Percentiles rank a stretch among this genome's conserved stretches.
These are phyloP conservation scores for Aphidius gifuensis DNA, from an alignment of 1,140 invertebrate species.

Conservation along the genomic window DNA sequence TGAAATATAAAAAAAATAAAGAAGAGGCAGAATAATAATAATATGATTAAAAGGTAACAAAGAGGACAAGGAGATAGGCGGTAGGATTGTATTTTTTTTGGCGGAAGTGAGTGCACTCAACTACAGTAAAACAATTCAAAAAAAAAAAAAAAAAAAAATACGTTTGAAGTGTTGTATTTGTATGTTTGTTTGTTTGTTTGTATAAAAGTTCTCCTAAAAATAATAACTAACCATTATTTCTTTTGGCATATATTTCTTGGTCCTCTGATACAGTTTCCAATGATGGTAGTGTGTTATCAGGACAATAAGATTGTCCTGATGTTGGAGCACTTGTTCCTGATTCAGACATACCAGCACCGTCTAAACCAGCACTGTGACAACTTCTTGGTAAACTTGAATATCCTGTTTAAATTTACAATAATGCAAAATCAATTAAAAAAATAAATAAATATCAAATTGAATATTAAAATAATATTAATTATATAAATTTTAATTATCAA, in stretches of 20 bases:
- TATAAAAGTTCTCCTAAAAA: neutral
- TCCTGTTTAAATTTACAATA: constrained; percentile 53
- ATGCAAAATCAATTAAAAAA: constrained; percentile 10
- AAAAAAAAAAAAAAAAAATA: constrained; percentile 15
- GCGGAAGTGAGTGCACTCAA: constrained; percentile 4
- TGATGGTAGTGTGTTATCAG: constrained; percentile 56
- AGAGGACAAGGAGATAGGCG: no score
- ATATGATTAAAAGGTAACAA: neutral
- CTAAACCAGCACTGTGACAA: constrained; percentile 61
- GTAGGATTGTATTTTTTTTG: neutral
- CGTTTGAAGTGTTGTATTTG: neutral
- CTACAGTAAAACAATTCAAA: neutral
- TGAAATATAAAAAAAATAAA: neutral
- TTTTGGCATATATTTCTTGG: constrained; percentile 54
- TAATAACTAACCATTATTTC: constrained; percentile 50
- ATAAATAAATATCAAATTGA: no score
- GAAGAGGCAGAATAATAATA: neutral
- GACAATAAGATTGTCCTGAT: constrained; percentile 53
- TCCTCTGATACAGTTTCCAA: constrained; percentile 66
- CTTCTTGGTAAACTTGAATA: constrained; percentile 80
- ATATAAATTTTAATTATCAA: no score
- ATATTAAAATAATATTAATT: no score
- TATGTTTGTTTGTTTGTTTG: neutral
- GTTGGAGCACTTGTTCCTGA: constrained; percentile 53
- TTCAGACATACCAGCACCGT: constrained; percentile 59